Conservation (phyloP, 2,797 vertebrate species). For the Cygnus olor region DNA sequence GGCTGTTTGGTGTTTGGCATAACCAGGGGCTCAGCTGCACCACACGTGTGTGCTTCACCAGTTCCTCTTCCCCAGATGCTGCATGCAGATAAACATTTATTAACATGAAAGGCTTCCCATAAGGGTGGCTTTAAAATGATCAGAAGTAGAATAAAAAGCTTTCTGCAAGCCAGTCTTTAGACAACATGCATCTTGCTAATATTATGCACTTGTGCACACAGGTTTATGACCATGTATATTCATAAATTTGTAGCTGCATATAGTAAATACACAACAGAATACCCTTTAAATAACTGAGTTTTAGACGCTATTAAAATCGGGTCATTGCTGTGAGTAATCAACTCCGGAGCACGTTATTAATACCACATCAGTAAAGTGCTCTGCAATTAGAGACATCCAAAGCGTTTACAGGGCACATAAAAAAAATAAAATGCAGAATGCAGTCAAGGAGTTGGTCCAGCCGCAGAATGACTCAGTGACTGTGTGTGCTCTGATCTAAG, state of each 20-base stretch:
- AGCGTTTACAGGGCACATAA: background rate
- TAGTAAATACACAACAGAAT: background rate
- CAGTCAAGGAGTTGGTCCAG: background rate
- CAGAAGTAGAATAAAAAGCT: background rate
- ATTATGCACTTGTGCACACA: accelerated
- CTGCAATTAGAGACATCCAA: background rate
- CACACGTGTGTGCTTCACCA: background rate
- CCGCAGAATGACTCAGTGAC: accelerated
- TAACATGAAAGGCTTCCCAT: slow-evolving; percentile 40
- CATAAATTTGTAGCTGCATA: background rate
- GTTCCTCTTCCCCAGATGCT: background rate
- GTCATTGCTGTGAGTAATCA: background rate
- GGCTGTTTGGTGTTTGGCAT: background rate
- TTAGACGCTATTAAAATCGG: background rate
- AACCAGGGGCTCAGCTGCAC: background rate
- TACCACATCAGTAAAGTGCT: background rate
- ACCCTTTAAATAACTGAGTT: background rate
- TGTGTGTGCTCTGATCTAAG: background rate
- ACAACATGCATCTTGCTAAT: background rate
- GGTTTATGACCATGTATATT: background rate
- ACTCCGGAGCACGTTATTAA: background rate
- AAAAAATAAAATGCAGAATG: background rate
- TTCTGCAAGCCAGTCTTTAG: background rate
- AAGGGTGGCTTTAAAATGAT: background rate
- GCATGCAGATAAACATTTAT: background rate